phyloP scores from a whole-genome alignment of 1,140 invertebrate genomes.

The Drosophila suzukii region DNA sequence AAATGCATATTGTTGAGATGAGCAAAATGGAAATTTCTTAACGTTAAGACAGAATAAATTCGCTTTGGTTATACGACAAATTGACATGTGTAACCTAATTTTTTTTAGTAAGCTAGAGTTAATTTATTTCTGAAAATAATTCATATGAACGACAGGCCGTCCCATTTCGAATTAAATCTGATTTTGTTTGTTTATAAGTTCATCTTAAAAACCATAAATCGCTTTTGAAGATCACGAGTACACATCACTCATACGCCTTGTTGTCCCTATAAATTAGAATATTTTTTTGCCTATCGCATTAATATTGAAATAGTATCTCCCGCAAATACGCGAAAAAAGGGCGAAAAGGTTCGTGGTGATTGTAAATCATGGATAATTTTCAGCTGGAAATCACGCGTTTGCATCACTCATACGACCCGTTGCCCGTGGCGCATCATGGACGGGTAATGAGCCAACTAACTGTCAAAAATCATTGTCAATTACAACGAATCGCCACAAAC shows the following conservation, averaged over 20 bases:
- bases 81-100: background rate
- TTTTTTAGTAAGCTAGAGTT: background rate
- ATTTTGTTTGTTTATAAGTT: background rate
- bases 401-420: constrained; percentile 36
- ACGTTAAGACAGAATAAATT: too few relatives aligned
- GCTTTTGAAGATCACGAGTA: background rate
- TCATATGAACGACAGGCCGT: background rate
- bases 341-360: background rate
- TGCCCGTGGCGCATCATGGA: constrained; percentile 31
- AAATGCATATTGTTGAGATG: too few relatives aligned
- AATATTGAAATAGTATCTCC: background rate
- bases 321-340: background rate
- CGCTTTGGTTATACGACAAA: too few relatives aligned
- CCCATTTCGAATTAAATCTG: background rate
- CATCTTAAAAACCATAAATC: background rate
- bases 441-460: constrained; percentile 56
- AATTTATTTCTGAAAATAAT: background rate
- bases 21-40: too few relatives aligned
- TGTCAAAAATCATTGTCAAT: constrained; percentile 58
- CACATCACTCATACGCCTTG: constrained; percentile 16
- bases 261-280: background rate
- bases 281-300: background rate
- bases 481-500: constrained; percentile 13
- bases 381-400: constrained; percentile 4
- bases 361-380: constrained; percentile 30